Percentiles rank a stretch among this genome's conserved stretches.
These are phyloP conservation scores for Protomyctophum bolini DNA, from an alignment of 2,113 vertebrate genomes.

Conservation along the genomic window DNA sequence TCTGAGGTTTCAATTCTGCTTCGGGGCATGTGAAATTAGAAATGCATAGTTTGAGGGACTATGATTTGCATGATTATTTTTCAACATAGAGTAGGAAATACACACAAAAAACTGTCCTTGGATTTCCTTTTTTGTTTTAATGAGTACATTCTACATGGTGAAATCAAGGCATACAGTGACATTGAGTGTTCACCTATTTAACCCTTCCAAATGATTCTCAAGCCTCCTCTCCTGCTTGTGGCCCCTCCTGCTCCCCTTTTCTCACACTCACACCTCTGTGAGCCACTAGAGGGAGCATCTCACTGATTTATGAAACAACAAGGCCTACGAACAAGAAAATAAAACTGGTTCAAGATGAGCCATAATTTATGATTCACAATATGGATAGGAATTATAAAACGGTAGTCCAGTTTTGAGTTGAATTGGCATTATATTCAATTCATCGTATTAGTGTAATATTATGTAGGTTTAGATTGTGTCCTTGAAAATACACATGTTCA, in stretches of 20 bases:
- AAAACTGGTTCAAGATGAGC: neutral
- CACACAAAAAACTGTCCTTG: no score
- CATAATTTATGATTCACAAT: neutral
- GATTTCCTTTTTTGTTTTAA: no score
- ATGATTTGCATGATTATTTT: constrained; percentile 4
- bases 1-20: constrained; percentile 43
- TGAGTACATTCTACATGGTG: no score
- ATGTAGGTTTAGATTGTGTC: no score
- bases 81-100: neutral
- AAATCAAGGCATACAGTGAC: no score
- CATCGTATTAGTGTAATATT: constrained; percentile 1
- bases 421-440: neutral
- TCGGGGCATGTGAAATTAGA: constrained; percentile 48
- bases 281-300: constrained; percentile 56
- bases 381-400: neutral
- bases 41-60: constrained; percentile 33
- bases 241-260: no score
- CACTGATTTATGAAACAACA: neutral
- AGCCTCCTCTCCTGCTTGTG: no score
- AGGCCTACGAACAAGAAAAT: no score
- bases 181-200: no score
- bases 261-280: constrained; percentile 6
- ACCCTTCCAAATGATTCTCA: no score
- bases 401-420: constrained; percentile 12
- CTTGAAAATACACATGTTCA: neutral